Evolutionary conservation across 2,888 invertebrate genomes (phyloP), one percentile per base, ranked within the genome.

Genomic region (Galerucella calmariensis): DNA sequence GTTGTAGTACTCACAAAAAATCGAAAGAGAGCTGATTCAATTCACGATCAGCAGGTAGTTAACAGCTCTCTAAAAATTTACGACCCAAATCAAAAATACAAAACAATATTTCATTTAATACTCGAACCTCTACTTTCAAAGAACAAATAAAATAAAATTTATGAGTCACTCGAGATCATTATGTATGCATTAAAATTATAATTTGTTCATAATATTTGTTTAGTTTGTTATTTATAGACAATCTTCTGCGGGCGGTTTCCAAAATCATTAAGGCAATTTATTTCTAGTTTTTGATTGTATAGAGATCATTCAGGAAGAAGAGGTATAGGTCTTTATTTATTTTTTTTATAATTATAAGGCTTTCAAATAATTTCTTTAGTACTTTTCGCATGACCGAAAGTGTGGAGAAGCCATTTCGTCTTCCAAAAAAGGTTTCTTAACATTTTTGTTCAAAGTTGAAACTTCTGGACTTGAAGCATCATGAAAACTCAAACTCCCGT

Each of bases 201-300:
- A 86, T 86, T 84, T 83, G 83, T 84, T 85, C 85, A 85, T 85
- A 85, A 86, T 85, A 85, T 85, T 86, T 86, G 86, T 86, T 86
- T 84, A 84, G 85, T 84, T 83, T 82, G 85, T 86, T 85, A 86
- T 86, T 86, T 86, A 86, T 75, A 69, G 58, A 24, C 71, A 71
- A 71, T 71, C 71, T 71, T 46, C 58, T 56, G 56, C 46, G 56
- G 71, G 71, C 71, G 71, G 58, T 58, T 71, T 71, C 24, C 2
- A 66, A 56, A 46, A 71, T 65, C 48, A 58, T 71, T 44, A 61
- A 70, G 9, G 8, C 53, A 61, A 61, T 69, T 41, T 67, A 56
- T 53, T 67, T 35, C 35, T 61, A 48, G n/a, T 61, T 53, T 69
- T 69, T 8, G n/a, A 59, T 16, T 6, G 48, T 46, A 69, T 58